Evolutionary conservation across 2,888 invertebrate genomes (phyloP).

Genomic region (Drosophila gaucha): DNA sequence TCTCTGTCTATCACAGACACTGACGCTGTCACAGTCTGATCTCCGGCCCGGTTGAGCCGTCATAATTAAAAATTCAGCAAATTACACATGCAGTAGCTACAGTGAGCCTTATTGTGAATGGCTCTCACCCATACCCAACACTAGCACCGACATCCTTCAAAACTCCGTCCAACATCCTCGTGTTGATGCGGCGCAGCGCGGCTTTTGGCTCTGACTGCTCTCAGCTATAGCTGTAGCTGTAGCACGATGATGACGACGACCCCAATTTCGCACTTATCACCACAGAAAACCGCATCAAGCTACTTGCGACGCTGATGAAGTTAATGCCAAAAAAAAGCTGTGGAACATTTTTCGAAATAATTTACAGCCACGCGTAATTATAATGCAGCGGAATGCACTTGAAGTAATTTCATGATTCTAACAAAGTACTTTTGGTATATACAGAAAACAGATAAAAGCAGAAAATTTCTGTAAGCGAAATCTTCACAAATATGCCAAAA

Average conservation of each 20-base stretch:
- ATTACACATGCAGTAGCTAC: constrained; percentile 58
- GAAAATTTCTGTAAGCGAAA: too few relatives aligned
- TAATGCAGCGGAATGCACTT: too few relatives aligned
- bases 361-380: too few relatives aligned
- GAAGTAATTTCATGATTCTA: too few relatives aligned
- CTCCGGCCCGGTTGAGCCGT: constrained; percentile 26
- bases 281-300: constrained; percentile 51
- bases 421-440: too few relatives aligned
- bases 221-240: not conserved
- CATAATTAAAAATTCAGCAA: constrained; percentile 74
- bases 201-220: constrained; percentile 25
- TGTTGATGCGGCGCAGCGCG: too few relatives aligned
- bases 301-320: constrained; percentile 31
- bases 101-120: constrained; percentile 20
- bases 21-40: constrained; percentile 17
- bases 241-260: constrained; percentile 51
- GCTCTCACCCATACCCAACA: constrained; percentile 5
- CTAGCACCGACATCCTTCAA: constrained; percentile 18
- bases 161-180: constrained; percentile 1
- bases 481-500: too few relatives aligned
- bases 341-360: constrained; percentile 5
- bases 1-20: not conserved
- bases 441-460: too few relatives aligned
- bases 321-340: constrained; percentile 1
- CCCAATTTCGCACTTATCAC: constrained; percentile 69